phyloP scores from a whole-genome alignment of 2,888 invertebrate genomes.

The Clusia tigrina region DNA sequence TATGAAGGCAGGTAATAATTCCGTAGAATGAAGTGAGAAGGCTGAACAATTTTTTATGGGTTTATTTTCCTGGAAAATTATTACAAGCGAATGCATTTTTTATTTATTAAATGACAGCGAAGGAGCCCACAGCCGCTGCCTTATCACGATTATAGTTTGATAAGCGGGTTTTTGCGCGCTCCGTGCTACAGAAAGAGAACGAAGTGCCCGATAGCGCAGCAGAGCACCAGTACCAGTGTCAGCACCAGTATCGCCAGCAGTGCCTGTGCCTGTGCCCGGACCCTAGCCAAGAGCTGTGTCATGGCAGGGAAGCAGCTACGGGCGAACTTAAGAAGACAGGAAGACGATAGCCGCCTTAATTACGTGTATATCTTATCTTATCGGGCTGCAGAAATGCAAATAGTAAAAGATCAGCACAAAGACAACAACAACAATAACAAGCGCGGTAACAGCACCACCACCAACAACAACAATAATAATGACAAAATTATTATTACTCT shows the following conservation, averaged over 20 bases:
- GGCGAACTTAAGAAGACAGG: conserved; percentile 39
- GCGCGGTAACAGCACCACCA: conserved; percentile 4
- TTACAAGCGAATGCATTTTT: background rate
- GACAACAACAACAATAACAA: too few species aligned
- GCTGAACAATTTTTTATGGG: background rate
- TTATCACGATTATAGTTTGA: background rate
- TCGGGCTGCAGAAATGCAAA: conserved; percentile 54
- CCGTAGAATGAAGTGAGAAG: background rate
- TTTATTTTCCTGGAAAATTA: conserved; percentile 1
- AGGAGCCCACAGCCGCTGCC: background rate
- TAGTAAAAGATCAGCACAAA: conserved; percentile 47
- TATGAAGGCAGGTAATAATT: background rate
- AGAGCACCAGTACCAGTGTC: background rate
- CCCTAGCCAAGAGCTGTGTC: background rate
- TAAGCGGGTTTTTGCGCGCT: background rate
- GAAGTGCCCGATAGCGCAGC: background rate
- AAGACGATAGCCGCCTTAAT: conserved; percentile 40
- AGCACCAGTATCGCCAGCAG: background rate
- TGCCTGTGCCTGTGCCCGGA: background rate
- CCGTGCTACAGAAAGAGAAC: background rate
- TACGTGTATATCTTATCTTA: conserved; percentile 54
- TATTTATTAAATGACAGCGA: background rate
- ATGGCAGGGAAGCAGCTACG: conserved; percentile 10
- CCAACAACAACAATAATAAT: too few species aligned
- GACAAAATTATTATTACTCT: conserved; percentile 12